Evolutionary conservation across 2,797 vertebrate species (phyloP), one percentile per base, ranked within the genome.

Genomic region (Lutjanus campechanus): DNA sequence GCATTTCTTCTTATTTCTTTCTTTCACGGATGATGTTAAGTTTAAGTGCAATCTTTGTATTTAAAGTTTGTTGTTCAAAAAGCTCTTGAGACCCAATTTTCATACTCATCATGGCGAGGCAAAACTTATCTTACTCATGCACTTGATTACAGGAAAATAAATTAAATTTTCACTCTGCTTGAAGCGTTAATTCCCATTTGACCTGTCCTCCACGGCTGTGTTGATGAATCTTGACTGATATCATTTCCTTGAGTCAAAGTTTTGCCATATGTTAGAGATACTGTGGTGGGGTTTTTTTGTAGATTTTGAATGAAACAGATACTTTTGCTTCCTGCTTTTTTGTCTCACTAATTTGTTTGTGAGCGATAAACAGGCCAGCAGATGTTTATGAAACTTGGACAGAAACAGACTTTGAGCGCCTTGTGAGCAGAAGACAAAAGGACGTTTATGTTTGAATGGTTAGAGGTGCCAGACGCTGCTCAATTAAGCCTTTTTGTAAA

Each of bases 141-240:
- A 58, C 71, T 79, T 58, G 78, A 86, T 89, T 79, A 85, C 41
- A 49, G 25, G 62, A 83, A 80, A 49, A 56, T 67, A 63, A 89
- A 90, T 89, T 81, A 85, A 78, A 84, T 73, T 63, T 69, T 7
- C 61, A 56, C 25, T 64, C 50, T 44, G 65, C 85, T 83, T 53
- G 20, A 53, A 75, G 86, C 68, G 1, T 53, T 78, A 76, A 88
- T 84, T 90, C 89, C 81, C 86, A 69, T 83, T 88, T 69, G 72
- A 85, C 78, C 80, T 68, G 66, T 84, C 73, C 77, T 86, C 78
- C 15, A 19, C 54, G 25, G 72, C 63, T 8, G 20, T 6, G 49
- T 41, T 73, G 56, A 84, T 85, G 56, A 72, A 72, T 78, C 76
- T 51, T 12, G 1, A 65, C 68, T 54, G 59, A 73, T 80, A 76